phyloP scores from a whole-genome alignment of 1,140 invertebrate genomes.

The Littorina saxatilis region DNA sequence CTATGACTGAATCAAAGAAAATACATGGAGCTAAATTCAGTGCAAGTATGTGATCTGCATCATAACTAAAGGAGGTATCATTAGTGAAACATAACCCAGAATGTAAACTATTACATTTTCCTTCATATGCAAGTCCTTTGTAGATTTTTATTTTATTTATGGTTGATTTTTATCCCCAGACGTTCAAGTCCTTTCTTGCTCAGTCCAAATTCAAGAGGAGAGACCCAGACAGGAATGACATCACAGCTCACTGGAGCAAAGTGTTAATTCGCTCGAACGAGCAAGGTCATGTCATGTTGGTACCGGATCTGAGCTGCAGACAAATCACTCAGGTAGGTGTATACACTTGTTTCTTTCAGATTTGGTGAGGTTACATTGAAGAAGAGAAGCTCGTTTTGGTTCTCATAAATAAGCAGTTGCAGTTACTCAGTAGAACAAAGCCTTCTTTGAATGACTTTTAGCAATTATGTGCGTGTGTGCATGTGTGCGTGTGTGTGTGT shows the following conservation, averaged over 20 bases:
- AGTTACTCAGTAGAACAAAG: too few species aligned
- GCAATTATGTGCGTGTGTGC: too few species aligned
- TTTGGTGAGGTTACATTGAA: too few species aligned
- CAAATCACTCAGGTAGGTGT: not conserved
- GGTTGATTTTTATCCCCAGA: not conserved
- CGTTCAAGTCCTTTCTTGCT: not conserved
- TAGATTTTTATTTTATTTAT: not conserved
- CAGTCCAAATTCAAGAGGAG: not conserved
- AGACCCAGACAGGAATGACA: not conserved
- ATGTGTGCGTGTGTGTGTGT: too few species aligned
- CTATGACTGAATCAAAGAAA: too few species aligned
- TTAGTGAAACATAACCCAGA: too few species aligned
- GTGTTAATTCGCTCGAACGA: slow-evolving; percentile 15
- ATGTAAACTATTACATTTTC: not conserved
- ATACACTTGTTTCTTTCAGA: not conserved
- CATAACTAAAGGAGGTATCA: too few species aligned
- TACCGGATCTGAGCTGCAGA: not conserved
- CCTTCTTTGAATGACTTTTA: too few species aligned
- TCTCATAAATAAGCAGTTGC: too few species aligned
- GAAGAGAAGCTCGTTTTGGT: too few species aligned
- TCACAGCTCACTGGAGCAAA: not conserved
- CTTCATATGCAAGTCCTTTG: not conserved
- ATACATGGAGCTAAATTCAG: too few species aligned
- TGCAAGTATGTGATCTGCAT: too few species aligned
- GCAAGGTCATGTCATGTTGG: slow-evolving; percentile 15